Percentiles rank a stretch among this genome's conserved stretches.
Evolutionary conservation across 2,888 invertebrate species (phyloP).

Genomic region (Torymus auratus): DNA sequence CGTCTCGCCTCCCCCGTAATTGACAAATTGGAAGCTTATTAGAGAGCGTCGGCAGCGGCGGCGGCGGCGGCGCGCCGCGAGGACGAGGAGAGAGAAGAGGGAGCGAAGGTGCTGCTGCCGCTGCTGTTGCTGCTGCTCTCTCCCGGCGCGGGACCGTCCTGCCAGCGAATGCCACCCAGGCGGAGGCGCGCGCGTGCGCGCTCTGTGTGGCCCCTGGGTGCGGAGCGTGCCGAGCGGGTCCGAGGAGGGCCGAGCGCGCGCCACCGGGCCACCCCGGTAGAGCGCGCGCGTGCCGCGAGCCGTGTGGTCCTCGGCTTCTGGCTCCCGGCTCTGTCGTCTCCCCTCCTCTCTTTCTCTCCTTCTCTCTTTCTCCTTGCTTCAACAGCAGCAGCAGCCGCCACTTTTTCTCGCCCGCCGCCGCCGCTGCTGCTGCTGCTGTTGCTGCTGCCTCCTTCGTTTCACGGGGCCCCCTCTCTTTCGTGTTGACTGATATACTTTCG

Average conservation of each 20-base stretch:
- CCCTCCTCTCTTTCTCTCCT: conserved; percentile 50
- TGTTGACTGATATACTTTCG: conserved; percentile 53
- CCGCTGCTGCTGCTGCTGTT: not conserved
- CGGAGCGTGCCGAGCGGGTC: conserved; percentile 66
- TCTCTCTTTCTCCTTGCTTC: conserved; percentile 51
- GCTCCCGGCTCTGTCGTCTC: conserved; percentile 26
- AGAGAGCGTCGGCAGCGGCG: conserved; percentile 66
- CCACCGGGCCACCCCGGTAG: conserved; percentile 78
- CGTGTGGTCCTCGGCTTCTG: conserved; percentile 81
- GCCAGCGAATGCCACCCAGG: conserved; percentile 76
- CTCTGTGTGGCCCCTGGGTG: conserved; percentile 71
- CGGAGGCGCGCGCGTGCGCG: conserved; percentile 76
- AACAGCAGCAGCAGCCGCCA: conserved; percentile 29
- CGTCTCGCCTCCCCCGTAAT: conserved; percentile 74
- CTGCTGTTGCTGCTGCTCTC: conserved; percentile 67
- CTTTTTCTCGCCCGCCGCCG: conserved; percentile 15
- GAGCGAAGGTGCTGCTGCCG: conserved; percentile 17
- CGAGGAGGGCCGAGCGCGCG: conserved; percentile 66
- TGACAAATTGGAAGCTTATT: conserved; percentile 86
- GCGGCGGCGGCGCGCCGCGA: not conserved
- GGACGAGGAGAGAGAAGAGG: conserved; percentile 26
- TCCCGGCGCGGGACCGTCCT: conserved; percentile 68
- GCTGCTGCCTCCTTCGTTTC: conserved; percentile 37
- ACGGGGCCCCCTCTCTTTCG: conserved; percentile 20
- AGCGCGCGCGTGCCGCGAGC: conserved; percentile 86